phyloP scores from a whole-genome alignment of 2,113 vertebrate species.

The Lepisosteus oculatus region DNA sequence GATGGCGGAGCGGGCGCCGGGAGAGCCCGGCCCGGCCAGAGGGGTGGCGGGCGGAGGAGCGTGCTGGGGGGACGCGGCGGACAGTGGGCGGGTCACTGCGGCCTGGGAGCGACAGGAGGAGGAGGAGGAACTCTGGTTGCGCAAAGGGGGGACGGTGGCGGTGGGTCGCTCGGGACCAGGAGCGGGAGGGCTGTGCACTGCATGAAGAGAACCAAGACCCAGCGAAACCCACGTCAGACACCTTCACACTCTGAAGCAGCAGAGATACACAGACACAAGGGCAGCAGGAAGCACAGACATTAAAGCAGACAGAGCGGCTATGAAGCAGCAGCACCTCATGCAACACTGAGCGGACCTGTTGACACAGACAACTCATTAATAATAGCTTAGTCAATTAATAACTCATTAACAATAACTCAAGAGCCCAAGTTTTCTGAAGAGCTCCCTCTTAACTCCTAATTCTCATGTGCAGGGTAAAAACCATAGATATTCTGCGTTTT shows the following conservation, averaged over 20 bases:
- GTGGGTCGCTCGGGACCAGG: conserved; percentile 79
- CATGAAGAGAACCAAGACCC: background rate
- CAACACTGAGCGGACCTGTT: background rate
- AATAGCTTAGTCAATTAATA: no score
- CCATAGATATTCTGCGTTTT: no score
- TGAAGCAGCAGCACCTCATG: no score
- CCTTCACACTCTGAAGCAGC: background rate
- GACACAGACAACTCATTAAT: no score
- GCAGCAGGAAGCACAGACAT: no score
- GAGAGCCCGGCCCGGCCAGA: conserved; percentile 50
- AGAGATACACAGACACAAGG: no score
- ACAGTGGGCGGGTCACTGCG: conserved; percentile 71
- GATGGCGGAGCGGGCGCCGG: conserved; percentile 67
- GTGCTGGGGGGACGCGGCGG: conserved; percentile 75
- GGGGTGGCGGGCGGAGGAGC: conserved; percentile 56
- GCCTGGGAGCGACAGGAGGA: conserved; percentile 81
- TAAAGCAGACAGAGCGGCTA: no score
- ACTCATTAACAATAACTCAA: no score
- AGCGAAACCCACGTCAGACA: background rate
- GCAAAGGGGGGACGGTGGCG: conserved; percentile 76
- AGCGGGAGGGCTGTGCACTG: conserved; percentile 72
- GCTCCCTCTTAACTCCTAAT: no score
- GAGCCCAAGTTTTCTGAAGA: no score
- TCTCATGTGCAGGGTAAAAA: no score
- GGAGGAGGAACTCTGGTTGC: conserved; percentile 81